These are phyloP conservation scores for Pseudomyrmex gracilis DNA, from an alignment of 1,140 invertebrate genomes.

Conservation along the genomic window DNA sequence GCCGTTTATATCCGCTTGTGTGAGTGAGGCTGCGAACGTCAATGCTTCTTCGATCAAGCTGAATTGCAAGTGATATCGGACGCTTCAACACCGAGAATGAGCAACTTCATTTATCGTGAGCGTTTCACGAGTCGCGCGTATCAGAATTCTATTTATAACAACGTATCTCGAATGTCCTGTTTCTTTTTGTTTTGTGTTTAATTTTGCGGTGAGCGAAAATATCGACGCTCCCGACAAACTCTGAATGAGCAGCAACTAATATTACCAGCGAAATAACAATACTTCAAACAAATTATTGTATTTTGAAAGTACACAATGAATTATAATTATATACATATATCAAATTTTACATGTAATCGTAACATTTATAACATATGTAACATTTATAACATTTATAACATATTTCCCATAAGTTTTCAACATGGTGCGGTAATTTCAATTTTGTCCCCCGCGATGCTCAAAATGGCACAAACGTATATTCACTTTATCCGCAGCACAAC, in stretches of 20 bases:
- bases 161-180: not conserved
- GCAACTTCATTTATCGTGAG: not conserved
- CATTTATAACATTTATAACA: not conserved
- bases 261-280: too few species aligned
- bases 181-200: not conserved
- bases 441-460: not conserved
- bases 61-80: conserved; percentile 38
- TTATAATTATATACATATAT: too few species aligned
- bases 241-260: not conserved
- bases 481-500: not conserved
- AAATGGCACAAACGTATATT: not conserved
- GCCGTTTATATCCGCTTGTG: not conserved
- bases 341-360: too few species aligned
- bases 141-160: not conserved
- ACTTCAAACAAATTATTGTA: not conserved
- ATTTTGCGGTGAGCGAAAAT: not conserved
- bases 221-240: not conserved
- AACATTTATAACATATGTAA: not conserved
- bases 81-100: not conserved
- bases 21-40: not conserved
- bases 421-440: not conserved
- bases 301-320: too few species aligned
- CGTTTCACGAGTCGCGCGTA: not conserved
- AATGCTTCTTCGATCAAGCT: conserved; percentile 10
- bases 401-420: not conserved